These are phyloP conservation scores for Euglossa dilemma DNA, from an alignment of 1,140 invertebrate species.

Conservation along the genomic window DNA sequence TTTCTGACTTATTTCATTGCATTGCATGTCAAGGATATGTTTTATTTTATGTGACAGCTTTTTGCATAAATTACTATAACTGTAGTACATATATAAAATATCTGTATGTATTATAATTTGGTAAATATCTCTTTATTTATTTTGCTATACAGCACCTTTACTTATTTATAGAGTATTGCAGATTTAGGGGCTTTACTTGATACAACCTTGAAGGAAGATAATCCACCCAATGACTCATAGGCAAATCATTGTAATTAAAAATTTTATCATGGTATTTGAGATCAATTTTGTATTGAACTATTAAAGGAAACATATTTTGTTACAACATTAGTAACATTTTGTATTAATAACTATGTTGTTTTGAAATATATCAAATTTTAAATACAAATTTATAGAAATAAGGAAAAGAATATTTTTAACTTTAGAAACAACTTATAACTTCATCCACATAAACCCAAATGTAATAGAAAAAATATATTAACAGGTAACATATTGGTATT, in stretches of 20 bases:
- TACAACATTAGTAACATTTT: not conserved
- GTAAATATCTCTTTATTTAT: constrained; percentile 18
- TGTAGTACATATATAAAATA: constrained; percentile 2
- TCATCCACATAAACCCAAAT: not conserved
- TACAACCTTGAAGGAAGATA: constrained; percentile 21
- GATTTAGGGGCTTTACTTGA: constrained; percentile 37
- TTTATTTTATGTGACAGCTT: constrained; percentile 29
- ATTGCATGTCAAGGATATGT: constrained; percentile 35
- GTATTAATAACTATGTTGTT: not conserved
- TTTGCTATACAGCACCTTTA: constrained; percentile 4
- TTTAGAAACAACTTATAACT: not conserved
- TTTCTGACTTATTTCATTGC: constrained; percentile 6
- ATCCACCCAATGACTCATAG: constrained; percentile 21
- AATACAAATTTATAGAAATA: not conserved
- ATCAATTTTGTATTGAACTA: constrained; percentile 8
- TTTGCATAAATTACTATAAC: constrained; percentile 8
- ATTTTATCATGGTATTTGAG: constrained; percentile 23
- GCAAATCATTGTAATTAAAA: constrained; percentile 31
- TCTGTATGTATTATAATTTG: constrained; percentile 19
- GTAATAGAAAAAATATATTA: constrained; percentile 7
- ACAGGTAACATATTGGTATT: not conserved
- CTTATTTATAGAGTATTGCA: constrained; percentile 48
- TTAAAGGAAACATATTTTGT: constrained; percentile 6
- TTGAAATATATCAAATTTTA: not conserved
- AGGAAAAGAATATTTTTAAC: not conserved